Base-by-base conservation (phyloP, 1,140 invertebrate genomes). In the Cydia pomonella region DNA sequence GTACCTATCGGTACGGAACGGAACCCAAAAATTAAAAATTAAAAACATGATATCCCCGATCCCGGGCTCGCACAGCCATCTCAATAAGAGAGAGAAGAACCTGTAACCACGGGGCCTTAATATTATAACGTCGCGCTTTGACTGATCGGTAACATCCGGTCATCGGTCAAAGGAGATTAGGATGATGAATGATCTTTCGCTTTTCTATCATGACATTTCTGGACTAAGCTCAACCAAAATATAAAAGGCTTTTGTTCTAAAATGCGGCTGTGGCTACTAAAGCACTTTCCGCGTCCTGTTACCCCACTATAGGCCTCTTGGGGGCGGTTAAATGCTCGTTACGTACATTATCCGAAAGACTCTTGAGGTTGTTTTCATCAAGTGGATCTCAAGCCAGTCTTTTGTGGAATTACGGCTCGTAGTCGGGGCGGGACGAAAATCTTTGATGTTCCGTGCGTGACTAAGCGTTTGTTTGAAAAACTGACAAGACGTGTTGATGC, bases 381-480 rank as follows among this genome's bases (percentile, higher is more conserved):
- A 78, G 77, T 69, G 77, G 47, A 29, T 33, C 53, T 72, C 47
- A 47, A 41, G 73, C 23, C 62, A 73, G 73, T 27, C 76, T 77
- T 77, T 77, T 77, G 76, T 73, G 66, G 41, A 77, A 72, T 74
- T 66, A 69, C 62, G 27, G 62, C 62, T 75, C 73, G 33, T 38
- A 53, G 21, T 71, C 44, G 6, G 59, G 74, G 63, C 73, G 25
- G 25, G 33, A 44, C 62, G 29, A 66, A 75, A 76, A 72, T 75
- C 77, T 76, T 79, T 79, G 77, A 79, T 79, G 73, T 79, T 69
- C 53, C 59, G 73, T 76, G 62, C 77, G 77, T 79, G 75, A 76
- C 77, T 76, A 72, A 76, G 77, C 75, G 76, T 74, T 72, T 53
- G 53, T 71, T 27, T 63, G 72, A 29, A 75, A 77, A 73, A 74